Evolutionary conservation across 2,113 vertebrate species (phyloP).

Genomic region (Tinamus guttatus): DNA sequence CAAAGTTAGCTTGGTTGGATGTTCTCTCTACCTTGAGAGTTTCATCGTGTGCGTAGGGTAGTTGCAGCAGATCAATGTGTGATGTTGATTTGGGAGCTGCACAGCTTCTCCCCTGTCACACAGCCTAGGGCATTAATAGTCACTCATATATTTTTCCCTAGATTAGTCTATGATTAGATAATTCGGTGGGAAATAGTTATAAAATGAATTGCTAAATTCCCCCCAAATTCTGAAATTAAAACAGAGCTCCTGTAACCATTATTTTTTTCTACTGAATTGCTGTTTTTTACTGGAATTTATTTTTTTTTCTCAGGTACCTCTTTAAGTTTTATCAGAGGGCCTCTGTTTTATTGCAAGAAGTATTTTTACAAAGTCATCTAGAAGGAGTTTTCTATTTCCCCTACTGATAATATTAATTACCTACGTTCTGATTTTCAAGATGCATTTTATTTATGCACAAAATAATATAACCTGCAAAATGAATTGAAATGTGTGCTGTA

Average conservation of each 20-base stretch:
- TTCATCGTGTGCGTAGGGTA: fast-evolving
- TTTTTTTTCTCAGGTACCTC: neutral
- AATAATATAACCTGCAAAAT: neutral
- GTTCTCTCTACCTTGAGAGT: neutral
- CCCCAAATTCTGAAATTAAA: neutral
- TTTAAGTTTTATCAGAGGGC: neutral
- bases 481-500: neutral
- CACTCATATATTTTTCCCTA: neutral
- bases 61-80: neutral
- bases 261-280: neutral
- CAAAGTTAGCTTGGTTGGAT: neutral
- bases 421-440: neutral
- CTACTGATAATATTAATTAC: neutral
- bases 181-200: neutral
- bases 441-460: neutral
- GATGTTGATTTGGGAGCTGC: neutral
- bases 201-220: neutral
- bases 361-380: neutral
- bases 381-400: neutral
- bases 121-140: neutral
- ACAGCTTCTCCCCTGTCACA: neutral
- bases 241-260: neutral
- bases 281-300: neutral
- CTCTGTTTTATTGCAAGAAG: neutral
- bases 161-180: neutral